Percentiles rank a stretch among this genome's conserved stretches.
Conservation (phyloP, 2,113 vertebrate species). For the Sciurus niger region DNA sequence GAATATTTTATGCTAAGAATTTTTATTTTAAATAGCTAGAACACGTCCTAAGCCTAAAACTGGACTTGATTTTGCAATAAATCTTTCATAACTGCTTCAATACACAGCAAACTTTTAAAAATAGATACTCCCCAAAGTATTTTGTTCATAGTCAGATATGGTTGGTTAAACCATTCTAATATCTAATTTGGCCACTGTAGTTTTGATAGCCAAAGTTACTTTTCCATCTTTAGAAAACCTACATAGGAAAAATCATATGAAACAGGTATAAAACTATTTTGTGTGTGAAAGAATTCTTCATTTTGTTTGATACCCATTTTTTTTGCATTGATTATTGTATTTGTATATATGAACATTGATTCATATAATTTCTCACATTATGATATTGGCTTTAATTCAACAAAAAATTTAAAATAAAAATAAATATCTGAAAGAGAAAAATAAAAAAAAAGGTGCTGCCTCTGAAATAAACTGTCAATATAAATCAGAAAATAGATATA, state of each 20-base stretch:
- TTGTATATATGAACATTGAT: slow-evolving; percentile 85
- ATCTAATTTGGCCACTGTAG: background rate
- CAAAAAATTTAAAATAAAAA: slow-evolving; percentile 83
- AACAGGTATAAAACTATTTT: slow-evolving; percentile 72
- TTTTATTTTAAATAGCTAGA: background rate
- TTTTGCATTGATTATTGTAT: slow-evolving; percentile 85
- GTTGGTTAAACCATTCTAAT: background rate
- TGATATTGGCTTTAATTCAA: slow-evolving; percentile 83
- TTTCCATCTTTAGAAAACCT: slow-evolving; percentile 42
- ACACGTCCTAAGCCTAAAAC: slow-evolving; percentile 66
- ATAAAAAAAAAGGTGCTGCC: too few relatives aligned
- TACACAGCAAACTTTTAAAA: background rate
- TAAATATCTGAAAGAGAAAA: slow-evolving; percentile 5
- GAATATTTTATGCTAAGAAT: slow-evolving; percentile 40
- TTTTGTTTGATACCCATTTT: slow-evolving; percentile 74
- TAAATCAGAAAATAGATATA: slow-evolving; percentile 10
- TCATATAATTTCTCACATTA: slow-evolving; percentile 64
- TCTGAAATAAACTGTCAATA: background rate
- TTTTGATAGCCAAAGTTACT: background rate
- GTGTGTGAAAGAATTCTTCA: slow-evolving; percentile 76
- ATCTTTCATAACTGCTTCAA: background rate
- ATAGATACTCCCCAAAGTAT: background rate
- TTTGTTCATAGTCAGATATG: background rate
- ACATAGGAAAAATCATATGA: slow-evolving; percentile 4
- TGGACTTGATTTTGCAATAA: slow-evolving; percentile 70